Evolutionary conservation across 2,113 vertebrate species (phyloP).

Genomic region (Lamprotornis superbus): DNA sequence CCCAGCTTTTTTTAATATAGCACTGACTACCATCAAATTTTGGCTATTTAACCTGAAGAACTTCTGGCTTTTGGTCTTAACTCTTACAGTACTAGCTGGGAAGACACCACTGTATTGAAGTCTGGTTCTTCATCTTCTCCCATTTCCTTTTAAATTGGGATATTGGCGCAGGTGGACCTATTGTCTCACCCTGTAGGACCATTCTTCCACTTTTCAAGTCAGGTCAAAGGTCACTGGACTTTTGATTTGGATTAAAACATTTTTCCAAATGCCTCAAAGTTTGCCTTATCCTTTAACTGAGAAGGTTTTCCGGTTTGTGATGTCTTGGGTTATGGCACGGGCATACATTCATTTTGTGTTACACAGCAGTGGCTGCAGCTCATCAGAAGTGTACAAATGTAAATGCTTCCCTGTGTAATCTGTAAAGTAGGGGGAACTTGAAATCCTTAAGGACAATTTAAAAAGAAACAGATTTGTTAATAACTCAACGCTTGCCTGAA

Average conservation of each 20-base stretch:
- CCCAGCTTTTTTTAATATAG: not conserved
- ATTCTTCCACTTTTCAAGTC: not conserved
- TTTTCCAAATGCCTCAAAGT: not conserved
- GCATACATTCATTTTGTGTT: fast-evolving
- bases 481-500: not conserved
- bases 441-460: not conserved
- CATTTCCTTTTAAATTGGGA: not conserved
- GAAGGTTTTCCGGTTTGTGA: not conserved
- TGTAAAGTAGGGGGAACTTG: not conserved
- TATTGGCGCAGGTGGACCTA: not conserved
- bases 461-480: not conserved
- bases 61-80: not conserved
- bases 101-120: not conserved
- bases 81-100: not conserved
- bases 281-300: not conserved
- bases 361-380: fast-evolving
- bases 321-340: not conserved
- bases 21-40: not conserved
- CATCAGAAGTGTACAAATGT: not conserved
- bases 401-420: not conserved
- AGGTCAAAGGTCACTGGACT: not conserved
- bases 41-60: not conserved
- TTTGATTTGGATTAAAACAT: not conserved
- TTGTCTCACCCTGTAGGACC: not conserved
- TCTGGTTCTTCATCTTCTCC: not conserved